These are phyloP conservation scores for Antechinus flavipes DNA, from an alignment of 2,113 vertebrate genomes.

Conservation along the genomic window DNA sequence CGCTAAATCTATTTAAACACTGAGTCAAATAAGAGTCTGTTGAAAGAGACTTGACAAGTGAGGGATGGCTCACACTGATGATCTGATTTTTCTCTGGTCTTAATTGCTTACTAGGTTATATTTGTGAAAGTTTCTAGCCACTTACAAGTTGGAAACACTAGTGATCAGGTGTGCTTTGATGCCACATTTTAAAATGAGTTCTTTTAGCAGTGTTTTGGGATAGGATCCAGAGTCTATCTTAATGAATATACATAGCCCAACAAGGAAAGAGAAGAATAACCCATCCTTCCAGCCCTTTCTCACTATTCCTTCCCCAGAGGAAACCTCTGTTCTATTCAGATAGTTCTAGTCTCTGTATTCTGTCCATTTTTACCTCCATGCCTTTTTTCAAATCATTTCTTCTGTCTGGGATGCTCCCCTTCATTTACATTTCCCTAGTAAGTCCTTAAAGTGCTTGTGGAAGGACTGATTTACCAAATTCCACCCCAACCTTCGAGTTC, in stretches of 20 bases:
- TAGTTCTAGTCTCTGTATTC: background rate
- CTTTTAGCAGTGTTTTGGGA: constrained; percentile 70
- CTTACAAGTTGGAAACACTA: constrained; percentile 26
- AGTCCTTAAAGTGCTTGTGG: background rate
- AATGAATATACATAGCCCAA: constrained; percentile 38
- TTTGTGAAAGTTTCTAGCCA: constrained; percentile 48
- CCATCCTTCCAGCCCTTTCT: background rate
- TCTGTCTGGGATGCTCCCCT: background rate
- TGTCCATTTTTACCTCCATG: background rate
- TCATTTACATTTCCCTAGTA: background rate
- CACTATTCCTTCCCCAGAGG: background rate
- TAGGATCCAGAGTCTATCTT: constrained; percentile 62
- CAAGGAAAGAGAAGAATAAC: constrained; percentile 40
- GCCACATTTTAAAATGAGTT: constrained; percentile 71
- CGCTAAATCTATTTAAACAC: constrained; percentile 22
- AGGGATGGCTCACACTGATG: background rate
- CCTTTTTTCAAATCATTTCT: background rate
- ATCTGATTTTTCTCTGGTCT: constrained; percentile 41
- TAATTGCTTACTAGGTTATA: constrained; percentile 16
- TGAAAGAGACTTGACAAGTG: background rate
- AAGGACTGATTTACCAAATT: background rate
- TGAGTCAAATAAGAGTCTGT: background rate
- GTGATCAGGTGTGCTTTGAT: constrained; percentile 45
- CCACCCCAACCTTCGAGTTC: background rate
- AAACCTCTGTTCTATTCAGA: background rate